phyloP scores from a whole-genome alignment of 2,888 invertebrate genomes.

The Horisme vitalbata region DNA sequence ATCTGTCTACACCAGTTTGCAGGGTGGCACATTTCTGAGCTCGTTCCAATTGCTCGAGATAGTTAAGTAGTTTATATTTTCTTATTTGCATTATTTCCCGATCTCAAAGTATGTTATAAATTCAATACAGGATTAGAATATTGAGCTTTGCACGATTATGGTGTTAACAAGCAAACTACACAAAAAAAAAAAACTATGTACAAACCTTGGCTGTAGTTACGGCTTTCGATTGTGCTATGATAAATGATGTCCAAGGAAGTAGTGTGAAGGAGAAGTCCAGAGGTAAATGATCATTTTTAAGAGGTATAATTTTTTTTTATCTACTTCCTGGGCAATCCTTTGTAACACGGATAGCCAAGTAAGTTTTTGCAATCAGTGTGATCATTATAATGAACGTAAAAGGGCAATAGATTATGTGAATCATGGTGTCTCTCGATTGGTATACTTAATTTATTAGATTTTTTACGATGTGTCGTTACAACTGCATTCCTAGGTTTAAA shows the following conservation, averaged over 20 bases:
- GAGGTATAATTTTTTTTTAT: too few species aligned
- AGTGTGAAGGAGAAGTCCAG: too few species aligned
- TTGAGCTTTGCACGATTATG: background rate
- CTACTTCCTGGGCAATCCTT: background rate
- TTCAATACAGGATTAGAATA: conserved; percentile 14
- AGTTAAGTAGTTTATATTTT: conserved; percentile 5
- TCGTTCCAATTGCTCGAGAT: background rate
- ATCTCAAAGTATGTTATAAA: conserved; percentile 18
- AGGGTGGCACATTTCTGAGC: background rate
- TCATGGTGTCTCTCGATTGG: conserved; percentile 10
- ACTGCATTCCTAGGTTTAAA: conserved; percentile 47
- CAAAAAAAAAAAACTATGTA: too few species aligned
- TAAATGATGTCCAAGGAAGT: too few species aligned
- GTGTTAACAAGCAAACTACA: too few species aligned
- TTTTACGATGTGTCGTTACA: conserved; percentile 18
- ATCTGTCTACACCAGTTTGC: background rate
- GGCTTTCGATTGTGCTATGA: too few species aligned
- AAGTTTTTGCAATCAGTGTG: too few species aligned
- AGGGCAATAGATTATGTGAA: conserved; percentile 22
- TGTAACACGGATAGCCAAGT: background rate
- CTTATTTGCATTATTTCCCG: conserved; percentile 17
- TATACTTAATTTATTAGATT: conserved; percentile 25
- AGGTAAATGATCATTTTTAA: too few species aligned
- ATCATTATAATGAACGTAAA: conserved; percentile 1
- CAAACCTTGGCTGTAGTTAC: too few species aligned